phyloP scores from a whole-genome alignment of 2,797 vertebrate species.

The Borostomias antarcticus region DNA sequence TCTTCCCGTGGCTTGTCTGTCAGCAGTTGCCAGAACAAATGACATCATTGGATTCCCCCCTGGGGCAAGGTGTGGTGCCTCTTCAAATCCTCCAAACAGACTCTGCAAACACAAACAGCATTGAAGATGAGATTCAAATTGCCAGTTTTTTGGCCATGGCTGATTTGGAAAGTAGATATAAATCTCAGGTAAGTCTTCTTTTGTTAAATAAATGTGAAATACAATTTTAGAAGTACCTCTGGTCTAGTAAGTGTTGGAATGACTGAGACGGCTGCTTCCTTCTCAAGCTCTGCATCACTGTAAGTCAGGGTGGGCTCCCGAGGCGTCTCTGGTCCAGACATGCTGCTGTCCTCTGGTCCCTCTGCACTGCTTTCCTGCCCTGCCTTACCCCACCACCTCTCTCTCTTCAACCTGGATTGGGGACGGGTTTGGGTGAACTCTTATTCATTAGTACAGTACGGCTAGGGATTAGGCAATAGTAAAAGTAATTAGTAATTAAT shows the following conservation, averaged over 20 bases:
- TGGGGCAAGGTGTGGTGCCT: conserved; percentile 39
- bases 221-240: conserved; percentile 6
- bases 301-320: conserved; percentile 14
- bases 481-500: too few relatives aligned
- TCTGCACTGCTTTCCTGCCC: background rate
- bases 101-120: conserved; percentile 23
- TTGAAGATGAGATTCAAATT: background rate
- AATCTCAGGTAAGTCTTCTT: too few relatives aligned
- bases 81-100: conserved; percentile 24
- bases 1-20: conserved; percentile 20
- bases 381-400: conserved; percentile 33
- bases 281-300: background rate
- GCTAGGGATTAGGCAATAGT: background rate
- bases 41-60: conserved; percentile 56
- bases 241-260: background rate
- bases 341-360: background rate
- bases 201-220: background rate
- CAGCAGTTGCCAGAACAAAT: conserved; percentile 45
- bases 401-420: conserved; percentile 43
- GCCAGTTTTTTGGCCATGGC: background rate
- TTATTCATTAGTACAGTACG: background rate
- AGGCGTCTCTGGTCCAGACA: background rate
- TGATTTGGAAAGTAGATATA: background rate
- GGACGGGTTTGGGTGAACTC: background rate
- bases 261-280: background rate